These are phyloP conservation scores for Nephrotoma guestfalica DNA, from an alignment of 2,888 invertebrate genomes.

Conservation along the genomic window DNA sequence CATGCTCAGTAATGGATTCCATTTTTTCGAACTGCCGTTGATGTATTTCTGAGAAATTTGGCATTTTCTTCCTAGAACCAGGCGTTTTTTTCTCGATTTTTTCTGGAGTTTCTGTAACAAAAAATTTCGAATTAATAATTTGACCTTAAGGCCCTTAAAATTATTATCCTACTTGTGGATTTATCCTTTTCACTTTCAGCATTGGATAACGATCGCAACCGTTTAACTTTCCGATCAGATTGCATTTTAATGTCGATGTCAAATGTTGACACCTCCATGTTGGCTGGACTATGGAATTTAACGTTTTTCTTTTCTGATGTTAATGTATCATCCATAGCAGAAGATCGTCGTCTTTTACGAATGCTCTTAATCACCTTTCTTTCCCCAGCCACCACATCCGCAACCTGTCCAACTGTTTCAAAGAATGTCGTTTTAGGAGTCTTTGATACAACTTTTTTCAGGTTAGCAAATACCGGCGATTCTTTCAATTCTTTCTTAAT, in stretches of 20 bases:
- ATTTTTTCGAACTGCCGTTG: slow-evolving; percentile 47
- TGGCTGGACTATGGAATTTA: slow-evolving; percentile 22
- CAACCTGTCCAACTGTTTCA: neutral
- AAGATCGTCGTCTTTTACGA: slow-evolving; percentile 20
- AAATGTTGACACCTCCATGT: slow-evolving; percentile 16
- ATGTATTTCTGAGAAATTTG: slow-evolving; percentile 55
- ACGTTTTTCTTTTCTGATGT: slow-evolving; percentile 15
- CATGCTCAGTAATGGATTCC: slow-evolving; percentile 51
- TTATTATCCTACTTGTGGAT: neutral
- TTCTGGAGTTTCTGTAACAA: neutral
- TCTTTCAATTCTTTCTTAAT: neutral
- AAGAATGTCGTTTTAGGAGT: neutral
- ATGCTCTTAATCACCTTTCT: slow-evolving; percentile 9
- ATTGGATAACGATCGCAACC: slow-evolving; percentile 24
- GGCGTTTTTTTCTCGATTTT: neutral
- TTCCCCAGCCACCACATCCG: neutral
- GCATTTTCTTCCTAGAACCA: slow-evolving; percentile 33
- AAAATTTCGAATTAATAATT: neutral
- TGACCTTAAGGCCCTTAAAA: too few relatives aligned
- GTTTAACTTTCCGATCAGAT: slow-evolving; percentile 2
- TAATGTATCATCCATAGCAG: slow-evolving; percentile 16
- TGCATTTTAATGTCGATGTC: slow-evolving; percentile 12
- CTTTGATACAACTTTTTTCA: neutral
- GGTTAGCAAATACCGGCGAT: neutral
- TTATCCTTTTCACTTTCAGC: slow-evolving; percentile 16